Evolutionary conservation across 1,140 invertebrate species (phyloP).

Genomic region (Ectropis grisescens): DNA sequence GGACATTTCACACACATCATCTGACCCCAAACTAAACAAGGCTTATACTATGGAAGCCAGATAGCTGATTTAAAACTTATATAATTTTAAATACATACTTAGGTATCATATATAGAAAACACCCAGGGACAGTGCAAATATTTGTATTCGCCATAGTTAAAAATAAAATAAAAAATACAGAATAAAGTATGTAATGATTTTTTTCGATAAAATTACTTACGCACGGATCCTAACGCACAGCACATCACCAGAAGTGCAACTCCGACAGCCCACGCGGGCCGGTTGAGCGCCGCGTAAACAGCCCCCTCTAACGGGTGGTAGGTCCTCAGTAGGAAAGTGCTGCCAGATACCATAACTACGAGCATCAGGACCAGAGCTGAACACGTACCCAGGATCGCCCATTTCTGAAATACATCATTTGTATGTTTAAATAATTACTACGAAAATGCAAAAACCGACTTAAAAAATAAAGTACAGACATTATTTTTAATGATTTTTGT

Average conservation of each 20-base stretch:
- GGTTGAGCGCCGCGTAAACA: constrained; percentile 71
- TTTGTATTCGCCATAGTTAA: no score
- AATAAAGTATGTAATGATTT: no score
- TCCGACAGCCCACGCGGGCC: constrained; percentile 70
- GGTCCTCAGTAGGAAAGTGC: constrained; percentile 51
- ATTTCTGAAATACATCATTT: constrained; percentile 43
- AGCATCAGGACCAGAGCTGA: constrained; percentile 40
- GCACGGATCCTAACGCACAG: constrained; percentile 67
- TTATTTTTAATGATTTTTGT: no score
- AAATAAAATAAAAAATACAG: no score
- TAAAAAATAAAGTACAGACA: constrained; percentile 5
- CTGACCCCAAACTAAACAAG: no score
- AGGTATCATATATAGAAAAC: no score
- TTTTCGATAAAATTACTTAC: no score
- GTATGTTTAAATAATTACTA: neutral
- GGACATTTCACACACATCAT: no score
- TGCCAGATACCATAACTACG: constrained; percentile 42
- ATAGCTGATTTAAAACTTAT: no score
- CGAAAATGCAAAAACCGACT: neutral
- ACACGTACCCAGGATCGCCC: constrained; percentile 19
- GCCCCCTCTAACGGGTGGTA: constrained; percentile 64
- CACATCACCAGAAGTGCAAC: constrained; percentile 69
- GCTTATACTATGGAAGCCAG: no score
- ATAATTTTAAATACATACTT: no score
- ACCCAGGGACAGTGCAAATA: no score